Conservation (phyloP, 2,888 invertebrate genomes). For the Drosophila atroscutellata region DNA sequence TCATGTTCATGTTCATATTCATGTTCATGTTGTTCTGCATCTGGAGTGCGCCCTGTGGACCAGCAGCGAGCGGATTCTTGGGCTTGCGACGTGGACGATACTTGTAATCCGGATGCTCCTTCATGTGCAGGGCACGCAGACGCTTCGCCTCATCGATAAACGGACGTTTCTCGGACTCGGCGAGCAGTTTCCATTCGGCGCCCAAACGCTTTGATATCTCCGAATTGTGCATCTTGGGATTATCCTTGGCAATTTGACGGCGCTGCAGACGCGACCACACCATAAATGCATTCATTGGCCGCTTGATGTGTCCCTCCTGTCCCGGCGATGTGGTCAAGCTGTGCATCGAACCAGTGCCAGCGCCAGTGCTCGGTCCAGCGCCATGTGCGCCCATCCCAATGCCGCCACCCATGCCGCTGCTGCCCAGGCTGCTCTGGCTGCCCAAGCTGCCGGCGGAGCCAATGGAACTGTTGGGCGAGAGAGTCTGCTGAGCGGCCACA, state of each 20-base stretch:
- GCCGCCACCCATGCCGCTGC: constrained; percentile 71
- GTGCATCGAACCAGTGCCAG: constrained; percentile 58
- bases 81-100: constrained; percentile 94
- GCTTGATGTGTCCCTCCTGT: constrained; percentile 93
- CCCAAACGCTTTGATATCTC: constrained; percentile 96
- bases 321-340: constrained; percentile 83
- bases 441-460: constrained; percentile 74
- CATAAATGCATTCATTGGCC: constrained; percentile 99
- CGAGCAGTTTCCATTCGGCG: constrained; percentile 96
- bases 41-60: constrained; percentile 80
- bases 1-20: constrained; percentile 47
- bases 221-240: constrained; percentile 96
- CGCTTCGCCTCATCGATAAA: constrained; percentile 98
- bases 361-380: constrained; percentile 21
- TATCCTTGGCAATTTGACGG: constrained; percentile 96
- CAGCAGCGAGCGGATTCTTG: constrained; percentile 88
- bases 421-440: constrained; percentile 69
- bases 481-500: constrained; percentile 78
- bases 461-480: constrained; percentile 83
- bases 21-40: constrained; percentile 76
- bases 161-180: constrained; percentile 94
- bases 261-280: constrained; percentile 96
- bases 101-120: constrained; percentile 96
- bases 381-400: constrained; percentile 53
- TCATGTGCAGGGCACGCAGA: constrained; percentile 94